A percentile compares a stretch with the other conserved stretches of the same genome.
Evolutionary conservation across 2,113 vertebrate species (phyloP).

Genomic region (rat (Rattus norvegicus)): DNA sequence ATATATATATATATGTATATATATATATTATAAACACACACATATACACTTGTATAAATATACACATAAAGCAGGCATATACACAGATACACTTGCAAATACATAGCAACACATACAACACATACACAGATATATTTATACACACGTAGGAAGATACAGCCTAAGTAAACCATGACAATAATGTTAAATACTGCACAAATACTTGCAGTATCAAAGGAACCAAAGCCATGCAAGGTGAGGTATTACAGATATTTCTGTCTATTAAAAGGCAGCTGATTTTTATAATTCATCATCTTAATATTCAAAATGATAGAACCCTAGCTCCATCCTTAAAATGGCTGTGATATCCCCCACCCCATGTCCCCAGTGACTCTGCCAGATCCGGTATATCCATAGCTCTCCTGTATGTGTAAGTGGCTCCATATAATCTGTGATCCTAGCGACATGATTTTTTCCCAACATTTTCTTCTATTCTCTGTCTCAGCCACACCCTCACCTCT

Average conservation of each 20-base stretch:
- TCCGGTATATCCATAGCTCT: not conserved
- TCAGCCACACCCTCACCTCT: not conserved
- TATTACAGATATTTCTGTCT: not conserved
- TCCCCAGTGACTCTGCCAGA: not conserved
- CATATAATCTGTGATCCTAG: not conserved
- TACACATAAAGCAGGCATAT: not conserved
- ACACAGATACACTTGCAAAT: not conserved
- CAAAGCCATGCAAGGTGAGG: not conserved
- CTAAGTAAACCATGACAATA: conserved; percentile 16
- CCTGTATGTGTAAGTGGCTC: not conserved
- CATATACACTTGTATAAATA: not conserved
- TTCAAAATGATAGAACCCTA: not conserved
- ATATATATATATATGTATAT: not conserved
- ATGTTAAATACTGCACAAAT: not conserved
- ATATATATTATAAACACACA: not conserved
- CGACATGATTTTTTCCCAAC: not conserved
- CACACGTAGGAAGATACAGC: not conserved
- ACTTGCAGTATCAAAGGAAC: conserved; percentile 40
- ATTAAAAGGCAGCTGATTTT: conserved; percentile 27
- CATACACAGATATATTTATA: not conserved
- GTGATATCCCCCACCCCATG: not conserved
- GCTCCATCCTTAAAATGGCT: not conserved
- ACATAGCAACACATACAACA: not conserved
- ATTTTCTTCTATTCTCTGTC: not conserved
- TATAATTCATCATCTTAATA: not conserved